Evolutionary conservation across 1,140 invertebrate species (phyloP), one percentile per base, ranked within the genome.

Genomic region (Drosophila malerkotliana): DNA sequence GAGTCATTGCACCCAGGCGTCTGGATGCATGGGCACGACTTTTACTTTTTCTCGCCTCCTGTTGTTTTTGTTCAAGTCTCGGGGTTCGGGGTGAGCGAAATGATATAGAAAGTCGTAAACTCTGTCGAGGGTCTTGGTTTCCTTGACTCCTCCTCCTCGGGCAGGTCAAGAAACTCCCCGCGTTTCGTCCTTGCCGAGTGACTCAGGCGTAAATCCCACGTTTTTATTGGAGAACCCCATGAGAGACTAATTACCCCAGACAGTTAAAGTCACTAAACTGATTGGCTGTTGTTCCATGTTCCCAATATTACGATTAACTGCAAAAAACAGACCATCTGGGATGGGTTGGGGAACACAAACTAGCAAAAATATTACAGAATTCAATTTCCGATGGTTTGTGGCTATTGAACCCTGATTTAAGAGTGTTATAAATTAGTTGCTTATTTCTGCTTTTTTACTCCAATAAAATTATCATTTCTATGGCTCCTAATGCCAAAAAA

Each of bases 1-100:
- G 82, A 87, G 82, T 82, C 82, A 87, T 78, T 87, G 82, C 79
- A 87, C 82, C 72, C 74, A 24, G 24, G 83, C 67, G 63, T 44
- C 58, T 73, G 61, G 72, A 64, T 76, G 47, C 54, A 49, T 26
- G 34, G 26, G 61, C 58, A 30, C 41, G 47, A 87, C 78, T 87
- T 85, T 87, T 85, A 85, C 81, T 84, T 84, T 81, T 55, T 30
- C 57, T 30, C 63, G 58, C 32, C 45, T 62, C 62, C 57, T 49
- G 18, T 21, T 24, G 57, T 37, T 21, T 32, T 9, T 30, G 52
- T 24, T 47, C 32, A 32, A 30, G 21, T 21, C 21, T 21, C 21
- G 21, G 18, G 18, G 18, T 21, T 21, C 18, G 26, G 3, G n/a
- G 26, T 30, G 34, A 26, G 44, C 44, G 28, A 53, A 61, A 73